Base-by-base conservation (phyloP, 2,113 vertebrate species). In the Centrocercus urophasianus region DNA sequence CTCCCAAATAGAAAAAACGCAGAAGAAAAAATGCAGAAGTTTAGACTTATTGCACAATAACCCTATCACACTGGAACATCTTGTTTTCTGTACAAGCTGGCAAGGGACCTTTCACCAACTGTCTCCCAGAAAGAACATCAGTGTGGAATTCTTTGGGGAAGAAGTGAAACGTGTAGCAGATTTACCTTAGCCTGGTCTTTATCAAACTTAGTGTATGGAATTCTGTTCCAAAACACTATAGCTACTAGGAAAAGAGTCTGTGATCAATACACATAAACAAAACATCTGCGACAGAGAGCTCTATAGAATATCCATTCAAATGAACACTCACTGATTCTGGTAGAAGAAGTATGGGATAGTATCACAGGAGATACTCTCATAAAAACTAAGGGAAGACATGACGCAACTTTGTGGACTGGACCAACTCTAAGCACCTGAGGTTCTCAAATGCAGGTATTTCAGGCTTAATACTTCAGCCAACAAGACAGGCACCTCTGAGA, bases 131-230 rank as follows among this genome's bases (percentile, higher is more conserved):
- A 78, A 52, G 15, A 59, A 0, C 5, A 18, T 19, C 19, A 13
- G 14, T 3, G 16, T 2, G 1, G 36, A 86, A 76, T 27, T 2
- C 0, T 54, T 2, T 15, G 12, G 22, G 32, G 63, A 69, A 57
- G 43, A 43, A 69, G n/a, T 0, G 4, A 75, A 16, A 20, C 54
- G 22, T 20, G 34, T 11, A 69, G 38, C 7, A 80, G 30, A 45
- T 64, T 66, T 74, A 60, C 61, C 71, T 83, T 87, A 48, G 50
- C 10, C 17, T 65, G 7, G 38, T 45, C 38, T 74, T 81, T 74
- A 50, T n/a, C 10, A 56, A 16, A 67, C 10, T 63, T 66, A 38
- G 80, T 66, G 30, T 6, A 32, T 3, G 12, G 30, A 72, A 43
- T 10, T 48, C 14, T 80, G 7, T 24, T 83, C 42, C 67, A 70